Percentiles rank a stretch among this genome's conserved stretches.
phyloP scores from a whole-genome alignment of 2,797 vertebrate genomes.

The Sebastes cheni region DNA sequence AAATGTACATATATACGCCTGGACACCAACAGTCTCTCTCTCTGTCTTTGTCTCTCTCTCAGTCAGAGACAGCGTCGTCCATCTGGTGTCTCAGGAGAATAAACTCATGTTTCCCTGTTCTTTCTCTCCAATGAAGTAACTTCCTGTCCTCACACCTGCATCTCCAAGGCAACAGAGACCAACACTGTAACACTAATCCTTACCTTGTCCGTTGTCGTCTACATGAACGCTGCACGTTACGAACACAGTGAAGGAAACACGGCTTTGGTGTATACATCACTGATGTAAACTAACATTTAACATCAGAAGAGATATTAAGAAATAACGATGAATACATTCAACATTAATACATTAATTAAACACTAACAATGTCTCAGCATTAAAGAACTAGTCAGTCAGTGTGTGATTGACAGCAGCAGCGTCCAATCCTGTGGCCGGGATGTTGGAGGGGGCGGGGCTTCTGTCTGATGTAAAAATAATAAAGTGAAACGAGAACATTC shows the following conservation, averaged over 20 bases:
- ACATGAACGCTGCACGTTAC: too few relatives aligned
- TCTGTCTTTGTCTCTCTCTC: conserved; percentile 47
- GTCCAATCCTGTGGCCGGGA: background rate
- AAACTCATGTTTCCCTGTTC: conserved; percentile 85
- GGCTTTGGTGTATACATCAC: too few relatives aligned
- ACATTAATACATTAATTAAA: background rate
- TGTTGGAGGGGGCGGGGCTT: background rate
- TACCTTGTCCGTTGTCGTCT: background rate
- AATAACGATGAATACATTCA: too few relatives aligned
- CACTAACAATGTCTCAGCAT: background rate
- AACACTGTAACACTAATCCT: background rate
- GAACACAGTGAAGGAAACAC: too few relatives aligned
- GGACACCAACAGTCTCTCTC: background rate
- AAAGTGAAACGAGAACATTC: background rate
- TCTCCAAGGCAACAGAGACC: conserved; percentile 4
- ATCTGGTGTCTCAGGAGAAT: conserved; percentile 87
- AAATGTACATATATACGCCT: background rate
- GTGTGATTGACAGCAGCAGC: background rate
- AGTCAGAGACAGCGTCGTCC: conserved; percentile 88
- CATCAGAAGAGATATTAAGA: too few relatives aligned
- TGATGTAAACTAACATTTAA: too few relatives aligned
- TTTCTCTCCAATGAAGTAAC: conserved; percentile 89
- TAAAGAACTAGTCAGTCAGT: background rate
- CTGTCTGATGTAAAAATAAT: background rate
- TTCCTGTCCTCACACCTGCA: background rate